Evolutionary conservation across 2,888 invertebrate species (phyloP).

Genomic region (Tromatobia lineatoria): DNA sequence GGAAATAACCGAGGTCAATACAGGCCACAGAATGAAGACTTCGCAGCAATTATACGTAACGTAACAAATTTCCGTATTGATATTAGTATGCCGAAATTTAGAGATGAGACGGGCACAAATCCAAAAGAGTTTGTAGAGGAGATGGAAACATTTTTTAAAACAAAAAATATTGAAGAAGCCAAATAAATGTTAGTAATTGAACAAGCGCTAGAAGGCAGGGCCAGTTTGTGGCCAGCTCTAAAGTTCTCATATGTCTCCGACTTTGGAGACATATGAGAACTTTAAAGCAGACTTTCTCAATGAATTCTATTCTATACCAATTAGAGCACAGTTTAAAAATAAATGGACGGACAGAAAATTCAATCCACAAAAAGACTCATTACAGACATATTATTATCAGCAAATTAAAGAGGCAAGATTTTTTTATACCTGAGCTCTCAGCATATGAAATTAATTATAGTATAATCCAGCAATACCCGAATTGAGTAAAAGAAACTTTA

Average conservation of each 20-base stretch:
- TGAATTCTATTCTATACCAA: constrained; percentile 42
- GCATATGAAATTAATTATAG: constrained; percentile 43
- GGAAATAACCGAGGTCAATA: not conserved
- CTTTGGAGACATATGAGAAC: constrained; percentile 16
- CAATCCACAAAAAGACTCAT: not conserved
- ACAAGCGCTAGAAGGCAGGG: constrained; percentile 41
- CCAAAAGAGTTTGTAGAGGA: constrained; percentile 43
- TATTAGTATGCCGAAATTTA: constrained; percentile 48
- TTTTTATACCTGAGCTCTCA: constrained; percentile 9
- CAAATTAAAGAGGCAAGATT: constrained; percentile 48
- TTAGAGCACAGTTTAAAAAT: constrained; percentile 35
- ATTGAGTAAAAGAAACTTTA: constrained; percentile 26
- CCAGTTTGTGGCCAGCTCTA: constrained; percentile 15
- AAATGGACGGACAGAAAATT: constrained; percentile 29
- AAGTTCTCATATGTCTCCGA: too few species aligned
- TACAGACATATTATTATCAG: constrained; percentile 34
- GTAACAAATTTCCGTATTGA: constrained; percentile 12
- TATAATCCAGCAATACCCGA: constrained; percentile 43
- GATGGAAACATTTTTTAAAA: constrained; percentile 42
- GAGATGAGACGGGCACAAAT: constrained; percentile 30
- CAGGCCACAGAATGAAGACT: not conserved
- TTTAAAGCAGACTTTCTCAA: constrained; percentile 27
- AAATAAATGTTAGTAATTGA: constrained; percentile 25
- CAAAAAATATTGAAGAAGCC: constrained; percentile 36
- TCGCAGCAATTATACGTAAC: constrained; percentile 21